Percentiles rank a stretch among this genome's conserved stretches.
phyloP scores from a whole-genome alignment of 2,888 invertebrate species.

The Parasteatoda lunata region DNA sequence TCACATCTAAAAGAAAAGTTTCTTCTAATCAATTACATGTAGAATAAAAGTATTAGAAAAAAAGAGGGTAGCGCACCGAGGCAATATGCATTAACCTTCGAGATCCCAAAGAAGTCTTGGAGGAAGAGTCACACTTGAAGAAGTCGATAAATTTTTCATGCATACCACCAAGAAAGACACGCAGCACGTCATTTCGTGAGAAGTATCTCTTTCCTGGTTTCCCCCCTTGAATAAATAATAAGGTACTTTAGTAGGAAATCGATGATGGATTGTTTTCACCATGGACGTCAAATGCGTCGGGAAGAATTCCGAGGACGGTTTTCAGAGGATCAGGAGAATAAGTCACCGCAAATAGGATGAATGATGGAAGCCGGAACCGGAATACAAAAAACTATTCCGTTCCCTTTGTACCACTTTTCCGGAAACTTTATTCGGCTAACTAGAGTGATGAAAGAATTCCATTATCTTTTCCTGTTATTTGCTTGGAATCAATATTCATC shows the following conservation, averaged over 20 bases:
- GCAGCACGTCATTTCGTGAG: constrained; percentile 33
- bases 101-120: constrained; percentile 3
- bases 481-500: constrained; percentile 2
- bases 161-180: constrained; percentile 17
- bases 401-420: not conserved
- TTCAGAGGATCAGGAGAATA: constrained; percentile 4
- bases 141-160: constrained; percentile 57
- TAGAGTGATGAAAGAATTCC: constrained; percentile 3
- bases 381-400: not conserved
- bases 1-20: no score
- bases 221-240: constrained; percentile 62
- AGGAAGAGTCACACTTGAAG: constrained; percentile 48
- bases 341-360: constrained; percentile 28
- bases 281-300: constrained; percentile 32
- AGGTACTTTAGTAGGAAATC: constrained; percentile 61
- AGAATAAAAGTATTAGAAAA: no score
- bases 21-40: no score
- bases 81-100: not conserved
- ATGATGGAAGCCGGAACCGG: not conserved
- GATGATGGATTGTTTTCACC: constrained; percentile 62
- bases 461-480: constrained; percentile 1
- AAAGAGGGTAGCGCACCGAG: not conserved
- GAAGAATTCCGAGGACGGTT: constrained; percentile 1
- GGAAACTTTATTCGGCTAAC: not conserved
- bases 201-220: constrained; percentile 50